A percentile compares a stretch with the other conserved stretches of the same genome.
phyloP scores from a whole-genome alignment of 1,140 invertebrate genomes.

The Cardiocondyla obscurior region DNA sequence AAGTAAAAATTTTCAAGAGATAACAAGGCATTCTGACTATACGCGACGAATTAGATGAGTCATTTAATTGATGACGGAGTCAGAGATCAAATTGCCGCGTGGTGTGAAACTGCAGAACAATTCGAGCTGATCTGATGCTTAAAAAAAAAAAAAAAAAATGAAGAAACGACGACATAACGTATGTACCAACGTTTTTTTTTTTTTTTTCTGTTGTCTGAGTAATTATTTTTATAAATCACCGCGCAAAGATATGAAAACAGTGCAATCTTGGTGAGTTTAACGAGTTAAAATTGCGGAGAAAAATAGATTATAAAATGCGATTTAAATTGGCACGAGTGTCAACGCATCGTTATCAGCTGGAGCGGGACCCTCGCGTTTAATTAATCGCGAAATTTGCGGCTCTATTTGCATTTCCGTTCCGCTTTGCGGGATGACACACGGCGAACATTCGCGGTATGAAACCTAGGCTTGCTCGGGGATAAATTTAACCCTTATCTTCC shows the following conservation, averaged over 20 bases:
- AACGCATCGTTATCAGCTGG: constrained; percentile 81
- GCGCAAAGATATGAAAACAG: not conserved
- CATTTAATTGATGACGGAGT: constrained; percentile 29
- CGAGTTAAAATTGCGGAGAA: no score
- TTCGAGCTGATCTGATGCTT: not conserved
- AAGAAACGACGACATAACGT: not conserved
- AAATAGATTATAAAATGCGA: constrained; percentile 73
- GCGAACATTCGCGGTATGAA: not conserved
- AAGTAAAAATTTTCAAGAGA: not conserved
- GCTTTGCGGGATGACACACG: not conserved
- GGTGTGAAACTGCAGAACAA: constrained; percentile 8
- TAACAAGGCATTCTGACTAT: not conserved
- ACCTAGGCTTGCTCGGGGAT: not conserved
- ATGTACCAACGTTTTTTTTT: constrained; percentile 4
- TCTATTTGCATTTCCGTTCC: constrained; percentile 1
- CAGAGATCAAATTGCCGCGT: constrained; percentile 25
- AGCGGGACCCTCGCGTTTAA: constrained; percentile 69
- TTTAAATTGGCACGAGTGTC: constrained; percentile 78
- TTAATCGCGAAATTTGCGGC: constrained; percentile 74
- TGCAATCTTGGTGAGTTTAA: constrained; percentile 53
- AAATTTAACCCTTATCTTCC: constrained; percentile 14
- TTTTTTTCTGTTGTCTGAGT: constrained; percentile 72
- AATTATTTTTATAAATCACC: constrained; percentile 1
- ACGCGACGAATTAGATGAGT: constrained; percentile 29
- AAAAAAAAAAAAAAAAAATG: not conserved